Percentiles rank a stretch among this genome's conserved stretches.
These are phyloP conservation scores for Tragopan temminckii DNA, from an alignment of 2,797 vertebrate species.

Conservation along the genomic window DNA sequence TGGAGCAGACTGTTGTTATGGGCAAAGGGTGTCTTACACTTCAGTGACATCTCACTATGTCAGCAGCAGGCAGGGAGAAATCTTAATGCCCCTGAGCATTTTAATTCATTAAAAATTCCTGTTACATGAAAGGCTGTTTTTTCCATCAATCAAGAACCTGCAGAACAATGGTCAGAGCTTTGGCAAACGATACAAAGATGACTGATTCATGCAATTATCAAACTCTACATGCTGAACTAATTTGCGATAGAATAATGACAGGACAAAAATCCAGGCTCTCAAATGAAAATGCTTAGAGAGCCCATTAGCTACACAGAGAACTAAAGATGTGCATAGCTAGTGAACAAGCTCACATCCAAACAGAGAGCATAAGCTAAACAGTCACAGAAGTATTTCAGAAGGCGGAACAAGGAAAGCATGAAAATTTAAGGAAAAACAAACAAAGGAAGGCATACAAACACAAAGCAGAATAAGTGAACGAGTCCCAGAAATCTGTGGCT, in stretches of 20 bases:
- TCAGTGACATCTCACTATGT: background rate
- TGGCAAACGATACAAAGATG: slow-evolving; percentile 34
- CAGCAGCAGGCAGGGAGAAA: background rate
- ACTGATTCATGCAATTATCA: slow-evolving; percentile 36
- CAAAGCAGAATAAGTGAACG: background rate
- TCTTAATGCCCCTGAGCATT: background rate
- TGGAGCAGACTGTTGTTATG: background rate
- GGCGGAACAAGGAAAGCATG: background rate
- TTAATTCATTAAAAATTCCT: background rate
- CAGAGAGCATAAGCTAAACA: background rate
- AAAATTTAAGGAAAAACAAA: background rate
- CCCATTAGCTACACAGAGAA: slow-evolving; percentile 12
- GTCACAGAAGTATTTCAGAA: background rate
- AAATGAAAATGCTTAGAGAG: slow-evolving; percentile 4
- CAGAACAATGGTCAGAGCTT: slow-evolving; percentile 20
- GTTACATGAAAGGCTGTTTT: slow-evolving; percentile 4
- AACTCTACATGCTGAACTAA: slow-evolving; percentile 38
- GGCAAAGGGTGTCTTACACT: background rate
- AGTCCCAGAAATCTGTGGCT: background rate
- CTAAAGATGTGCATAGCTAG: background rate
- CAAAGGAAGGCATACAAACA: background rate
- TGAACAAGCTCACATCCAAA: background rate
- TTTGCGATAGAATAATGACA: slow-evolving; percentile 36
- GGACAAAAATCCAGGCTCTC: slow-evolving; percentile 39
- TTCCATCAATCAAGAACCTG: slow-evolving; percentile 13